Conservation (phyloP, 30 jellyfish, hydroid and myxozoan genomes). For the Morbakka virulenta region DNA sequence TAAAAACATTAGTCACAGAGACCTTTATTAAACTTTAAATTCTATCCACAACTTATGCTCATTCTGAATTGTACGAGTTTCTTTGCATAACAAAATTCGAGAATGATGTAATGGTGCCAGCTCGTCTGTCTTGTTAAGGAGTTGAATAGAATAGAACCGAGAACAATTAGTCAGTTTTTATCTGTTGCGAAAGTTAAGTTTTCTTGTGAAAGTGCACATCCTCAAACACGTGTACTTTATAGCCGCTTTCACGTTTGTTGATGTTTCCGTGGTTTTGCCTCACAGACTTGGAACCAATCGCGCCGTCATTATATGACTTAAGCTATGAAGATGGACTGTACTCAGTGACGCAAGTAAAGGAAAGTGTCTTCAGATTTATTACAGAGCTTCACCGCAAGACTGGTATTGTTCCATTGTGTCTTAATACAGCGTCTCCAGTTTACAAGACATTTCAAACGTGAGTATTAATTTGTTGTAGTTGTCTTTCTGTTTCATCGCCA, state of each 20-base stretch:
- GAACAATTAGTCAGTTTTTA: too few species aligned
- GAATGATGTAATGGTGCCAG: too few species aligned
- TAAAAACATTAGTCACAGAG: too few species aligned
- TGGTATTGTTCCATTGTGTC: slow-evolving; percentile 90
- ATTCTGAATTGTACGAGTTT: too few species aligned
- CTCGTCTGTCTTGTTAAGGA: too few species aligned
- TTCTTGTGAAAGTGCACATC: too few species aligned
- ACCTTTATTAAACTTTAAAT: too few species aligned
- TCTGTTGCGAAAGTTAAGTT: neutral
- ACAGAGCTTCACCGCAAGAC: slow-evolving; percentile 67
- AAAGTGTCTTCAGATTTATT: slow-evolving; percentile 65
- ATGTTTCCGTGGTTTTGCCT: neutral
- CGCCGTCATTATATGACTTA: slow-evolving; percentile 77
- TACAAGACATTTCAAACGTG: slow-evolving; percentile 85
- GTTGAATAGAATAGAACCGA: too few species aligned
- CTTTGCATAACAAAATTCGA: too few species aligned
- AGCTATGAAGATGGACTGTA: slow-evolving; percentile 78
- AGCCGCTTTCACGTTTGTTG: neutral
- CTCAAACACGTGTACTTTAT: too few species aligned
- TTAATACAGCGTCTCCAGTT: slow-evolving; percentile 91
- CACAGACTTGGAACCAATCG: slow-evolving; percentile 77
- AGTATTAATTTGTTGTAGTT: neutral
- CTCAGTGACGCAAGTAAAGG: slow-evolving; percentile 82
- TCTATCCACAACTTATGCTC: too few species aligned
- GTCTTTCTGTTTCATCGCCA: neutral